A percentile compares a stretch with the other conserved stretches of the same genome.
These are phyloP conservation scores for Chiridota heheva DNA, from an alignment of 35 echinoderm and acorn worm genomes.

Conservation along the genomic window DNA sequence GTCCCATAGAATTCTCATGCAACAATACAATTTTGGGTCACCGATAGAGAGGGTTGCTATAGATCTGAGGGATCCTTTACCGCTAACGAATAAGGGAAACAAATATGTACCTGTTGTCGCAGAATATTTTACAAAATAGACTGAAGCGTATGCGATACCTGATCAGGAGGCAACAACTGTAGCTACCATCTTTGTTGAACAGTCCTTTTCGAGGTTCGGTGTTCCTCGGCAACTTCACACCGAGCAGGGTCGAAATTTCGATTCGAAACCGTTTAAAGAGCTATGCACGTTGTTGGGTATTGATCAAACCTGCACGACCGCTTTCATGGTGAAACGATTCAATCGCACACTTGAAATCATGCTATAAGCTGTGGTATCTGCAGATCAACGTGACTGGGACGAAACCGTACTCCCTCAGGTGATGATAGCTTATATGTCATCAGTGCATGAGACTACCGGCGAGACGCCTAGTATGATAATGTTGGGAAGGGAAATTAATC, in stretches of 20 bases:
- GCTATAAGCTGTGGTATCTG: too few species aligned
- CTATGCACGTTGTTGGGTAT: constrained; percentile 31
- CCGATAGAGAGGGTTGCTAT: too few species aligned
- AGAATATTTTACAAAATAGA: constrained; percentile 56
- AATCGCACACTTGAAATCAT: neutral
- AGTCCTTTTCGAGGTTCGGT: constrained; percentile 50
- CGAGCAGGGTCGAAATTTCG: constrained; percentile 49
- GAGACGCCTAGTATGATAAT: too few species aligned
- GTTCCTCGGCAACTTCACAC: constrained; percentile 34
- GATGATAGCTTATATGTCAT: too few species aligned
- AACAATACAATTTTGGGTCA: too few species aligned
- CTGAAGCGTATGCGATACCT: constrained; percentile 50
- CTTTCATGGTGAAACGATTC: neutral
- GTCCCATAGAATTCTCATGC: too few species aligned
- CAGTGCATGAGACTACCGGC: too few species aligned
- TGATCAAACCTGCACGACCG: constrained; percentile 15
- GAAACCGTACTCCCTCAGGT: too few species aligned
- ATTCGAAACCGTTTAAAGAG: constrained; percentile 40
- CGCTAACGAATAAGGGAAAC: too few species aligned
- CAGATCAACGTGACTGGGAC: too few species aligned
- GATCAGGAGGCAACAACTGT: constrained; percentile 51
- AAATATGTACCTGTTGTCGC: constrained; percentile 31
- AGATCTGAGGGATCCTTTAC: too few species aligned
- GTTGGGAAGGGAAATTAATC: too few species aligned
- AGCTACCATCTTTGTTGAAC: constrained; percentile 25